Conservation (phyloP, 2,888 invertebrate genomes). For the Melangyna quadrimaculata region DNA sequence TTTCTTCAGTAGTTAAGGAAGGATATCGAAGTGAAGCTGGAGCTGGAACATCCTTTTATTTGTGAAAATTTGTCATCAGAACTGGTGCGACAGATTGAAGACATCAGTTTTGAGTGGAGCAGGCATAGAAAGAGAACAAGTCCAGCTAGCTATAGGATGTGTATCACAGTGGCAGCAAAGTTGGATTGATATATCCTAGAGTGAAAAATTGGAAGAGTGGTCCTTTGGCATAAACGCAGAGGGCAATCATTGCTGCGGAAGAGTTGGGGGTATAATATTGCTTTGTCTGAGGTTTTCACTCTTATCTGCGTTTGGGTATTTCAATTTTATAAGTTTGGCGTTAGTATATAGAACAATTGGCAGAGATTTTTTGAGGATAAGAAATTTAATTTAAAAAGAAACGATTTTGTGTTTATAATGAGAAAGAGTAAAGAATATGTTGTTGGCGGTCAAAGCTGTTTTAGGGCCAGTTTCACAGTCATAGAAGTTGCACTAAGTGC, state of each 20-base stretch:
- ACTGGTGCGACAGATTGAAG: constrained; percentile 58
- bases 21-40: neutral
- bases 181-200: constrained; percentile 48
- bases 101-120: constrained; percentile 43
- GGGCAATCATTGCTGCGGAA: constrained; percentile 44
- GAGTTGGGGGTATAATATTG: constrained; percentile 6
- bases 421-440: neutral
- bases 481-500: too few species aligned
- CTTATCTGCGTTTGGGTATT: constrained; percentile 31
- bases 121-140: constrained; percentile 24
- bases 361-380: neutral
- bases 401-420: neutral
- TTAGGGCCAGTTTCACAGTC: too few species aligned
- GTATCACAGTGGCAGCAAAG: constrained; percentile 14
- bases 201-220: constrained; percentile 54
- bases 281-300: constrained; percentile 35
- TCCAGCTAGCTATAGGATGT: constrained; percentile 6
- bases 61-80: constrained; percentile 62
- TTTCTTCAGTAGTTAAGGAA: constrained; percentile 31
- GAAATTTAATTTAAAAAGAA: neutral
- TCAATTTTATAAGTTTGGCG: constrained; percentile 44
- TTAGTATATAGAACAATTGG: constrained; percentile 32
- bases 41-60: constrained; percentile 28
- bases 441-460: neutral
- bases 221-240: constrained; percentile 37